Base-by-base conservation (phyloP, 1,140 invertebrate species). In the Epicauta chinensis region DNA sequence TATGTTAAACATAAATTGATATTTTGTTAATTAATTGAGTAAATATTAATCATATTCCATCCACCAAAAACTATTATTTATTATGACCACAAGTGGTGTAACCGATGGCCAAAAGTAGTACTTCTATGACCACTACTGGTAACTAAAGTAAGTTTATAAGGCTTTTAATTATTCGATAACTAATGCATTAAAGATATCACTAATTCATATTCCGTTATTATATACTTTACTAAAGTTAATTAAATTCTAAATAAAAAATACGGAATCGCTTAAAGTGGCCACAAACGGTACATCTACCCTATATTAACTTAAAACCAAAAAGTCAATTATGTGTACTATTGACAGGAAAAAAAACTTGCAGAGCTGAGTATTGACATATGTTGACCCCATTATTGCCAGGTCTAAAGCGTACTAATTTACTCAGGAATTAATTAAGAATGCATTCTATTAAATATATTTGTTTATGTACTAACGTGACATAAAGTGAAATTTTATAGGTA, bases 221-320 rank as follows among this genome's bases (percentile, higher is more conserved):
- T n/a, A 43, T 29, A 29, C 4, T 23, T 43, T 3, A 13, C 30
- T 43, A 29, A 12, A 43, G 15, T 29, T n/a, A 9, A 43, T 31
- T 30, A 5, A 30, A 23, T 7, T 23, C 17, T 29, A 29, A 13
- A 23, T 43, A n/a, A 30, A 43, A 43, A 11, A 3, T 29, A 29
- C 15, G 16, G 30, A 43, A 43, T 2, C 11, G 6, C 41, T 43
- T 29, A 43, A 23, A 43, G 41, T 43, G 44, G 44, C 31, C 31
- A 46, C 44, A 46, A 46, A 11, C 46, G 53, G 55, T 29, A 56
- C 66, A 40, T 15, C 38, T 40, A 40, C 38, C 38, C 38, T 40
- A 41, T 41, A 30, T 30, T 30, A 30, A n/a, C n/a, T n/a, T n/a
- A n/a, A n/a, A n/a, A n/a, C n/a, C n/a, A n/a, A n/a, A n/a, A n/a